Percentiles rank a stretch among this genome's conserved stretches.
Conservation (phyloP, 1,140 invertebrate species). For the Drosophila tani region DNA sequence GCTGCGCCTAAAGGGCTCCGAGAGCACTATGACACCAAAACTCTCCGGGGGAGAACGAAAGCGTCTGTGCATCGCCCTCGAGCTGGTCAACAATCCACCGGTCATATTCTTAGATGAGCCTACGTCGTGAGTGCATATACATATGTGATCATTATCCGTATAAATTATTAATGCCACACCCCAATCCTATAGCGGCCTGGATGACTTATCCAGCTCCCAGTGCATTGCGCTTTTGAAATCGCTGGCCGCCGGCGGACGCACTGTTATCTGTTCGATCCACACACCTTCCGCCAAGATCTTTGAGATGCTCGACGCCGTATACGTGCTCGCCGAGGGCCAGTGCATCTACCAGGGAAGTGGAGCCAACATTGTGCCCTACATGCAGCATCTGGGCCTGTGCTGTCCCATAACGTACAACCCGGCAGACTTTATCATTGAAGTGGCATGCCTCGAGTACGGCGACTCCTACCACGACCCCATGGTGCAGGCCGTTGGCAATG, state of each 20-base stretch:
- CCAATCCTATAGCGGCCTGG: conserved; percentile 87
- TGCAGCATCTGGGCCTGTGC: conserved; percentile 88
- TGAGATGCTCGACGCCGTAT: conserved; percentile 91
- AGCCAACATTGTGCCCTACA: conserved; percentile 89
- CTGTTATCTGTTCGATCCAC: conserved; percentile 96
- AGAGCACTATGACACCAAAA: conserved; percentile 89
- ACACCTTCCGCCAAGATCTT: conserved; percentile 94
- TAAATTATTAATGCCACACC: not conserved
- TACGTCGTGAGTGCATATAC: conserved; percentile 88
- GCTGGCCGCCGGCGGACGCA: conserved; percentile 92
- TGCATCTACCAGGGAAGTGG: conserved; percentile 91
- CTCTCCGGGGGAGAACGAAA: conserved; percentile 97
- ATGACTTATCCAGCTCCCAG: conserved; percentile 91
- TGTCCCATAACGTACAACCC: conserved; percentile 93
- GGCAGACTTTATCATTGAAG: conserved; percentile 93
- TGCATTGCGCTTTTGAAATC: conserved; percentile 91
- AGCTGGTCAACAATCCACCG: conserved; percentile 98
- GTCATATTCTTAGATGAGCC: conserved; percentile 94
- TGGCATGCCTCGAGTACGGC: conserved; percentile 91
- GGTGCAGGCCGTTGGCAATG: conserved; percentile 88
- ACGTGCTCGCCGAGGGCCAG: conserved; percentile 90
- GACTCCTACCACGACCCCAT: conserved; percentile 87
- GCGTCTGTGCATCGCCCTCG: conserved; percentile 95
- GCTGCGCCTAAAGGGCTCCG: conserved; percentile 87
- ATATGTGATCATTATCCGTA: not conserved